phyloP scores from a whole-genome alignment of 2,888 invertebrate species.

The Drosophila atripex region DNA sequence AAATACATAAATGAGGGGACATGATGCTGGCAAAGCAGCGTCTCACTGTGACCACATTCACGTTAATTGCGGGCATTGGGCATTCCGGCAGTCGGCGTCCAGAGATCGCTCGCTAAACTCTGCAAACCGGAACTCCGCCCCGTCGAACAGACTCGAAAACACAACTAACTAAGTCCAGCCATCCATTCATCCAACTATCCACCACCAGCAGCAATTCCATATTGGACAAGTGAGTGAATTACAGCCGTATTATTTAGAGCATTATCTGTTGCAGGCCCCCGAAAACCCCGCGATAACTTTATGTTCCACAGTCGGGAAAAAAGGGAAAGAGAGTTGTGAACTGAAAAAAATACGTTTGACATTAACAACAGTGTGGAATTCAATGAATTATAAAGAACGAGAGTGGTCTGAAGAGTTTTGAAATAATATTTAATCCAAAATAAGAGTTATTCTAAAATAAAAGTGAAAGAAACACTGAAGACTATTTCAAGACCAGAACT shows the following conservation, averaged over 20 bases:
- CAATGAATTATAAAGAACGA: slow-evolving; percentile 49
- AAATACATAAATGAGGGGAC: slow-evolving; percentile 55
- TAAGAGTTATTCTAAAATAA: not conserved
- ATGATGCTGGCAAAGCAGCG: slow-evolving; percentile 29
- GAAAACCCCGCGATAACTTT: slow-evolving; percentile 49
- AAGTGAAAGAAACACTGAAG: not conserved
- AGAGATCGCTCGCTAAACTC: slow-evolving; percentile 34
- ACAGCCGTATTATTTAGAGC: slow-evolving; percentile 65
- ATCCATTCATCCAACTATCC: slow-evolving; percentile 34
- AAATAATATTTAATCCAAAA: not conserved
- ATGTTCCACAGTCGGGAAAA: slow-evolving; percentile 25
- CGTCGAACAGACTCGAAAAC: slow-evolving; percentile 52
- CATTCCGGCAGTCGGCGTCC: slow-evolving; percentile 10
- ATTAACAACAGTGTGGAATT: slow-evolving; percentile 47
- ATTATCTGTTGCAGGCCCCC: slow-evolving; percentile 61
- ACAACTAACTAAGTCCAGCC: slow-evolving; percentile 13
- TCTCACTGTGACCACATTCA: slow-evolving; percentile 43
- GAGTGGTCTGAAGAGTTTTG: slow-evolving; percentile 32
- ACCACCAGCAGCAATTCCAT: slow-evolving; percentile 22
- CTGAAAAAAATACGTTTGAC: slow-evolving; percentile 48
- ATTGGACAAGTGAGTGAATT: slow-evolving; percentile 56
- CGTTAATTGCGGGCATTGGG: slow-evolving; percentile 57
- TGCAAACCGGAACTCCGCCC: slow-evolving; percentile 70
- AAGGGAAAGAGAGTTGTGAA: slow-evolving; percentile 28
- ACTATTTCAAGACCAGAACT: not conserved